Evolutionary conservation across 2,888 invertebrate genomes (phyloP), one percentile per base, ranked within the genome.

Genomic region (Girardia tigrina): DNA sequence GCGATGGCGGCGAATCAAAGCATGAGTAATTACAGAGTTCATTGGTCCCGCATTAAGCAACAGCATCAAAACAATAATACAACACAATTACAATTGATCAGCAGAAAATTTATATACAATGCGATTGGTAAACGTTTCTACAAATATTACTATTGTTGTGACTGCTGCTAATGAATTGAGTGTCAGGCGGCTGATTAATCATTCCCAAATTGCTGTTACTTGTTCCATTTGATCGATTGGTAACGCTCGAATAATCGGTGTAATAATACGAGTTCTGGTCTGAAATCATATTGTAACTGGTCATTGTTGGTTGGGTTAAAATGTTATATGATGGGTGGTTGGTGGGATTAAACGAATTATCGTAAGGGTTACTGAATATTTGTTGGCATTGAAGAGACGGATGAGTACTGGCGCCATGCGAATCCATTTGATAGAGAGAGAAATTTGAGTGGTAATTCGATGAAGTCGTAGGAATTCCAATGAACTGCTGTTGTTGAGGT

Each of bases 51-150:
- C 23, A 23, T n/a, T 20, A 56, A 56, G 23, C n/a, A n/a, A n/a
- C n/a, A n/a, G n/a, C n/a, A n/a, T n/a, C n/a, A n/a, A n/a, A n/a
- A n/a, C n/a, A n/a, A n/a, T n/a, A n/a, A n/a, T n/a, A n/a, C n/a
- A n/a, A n/a, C n/a, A n/a, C n/a, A n/a, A n/a, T n/a, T n/a, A n/a
- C n/a, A n/a, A n/a, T n/a, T n/a, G n/a, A n/a, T n/a, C n/a, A n/a
- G n/a, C n/a, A n/a, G n/a, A n/a, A n/a, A n/a, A n/a, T 12, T 56
- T 56, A 56, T 8, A 56, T 56, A 56, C 56, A 56, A 56, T 56
- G 56, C n/a, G 56, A 56, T 56, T 56, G 56, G n/a, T 56, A 56
- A 56, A 16, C 56, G n/a, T 56, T 56, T 56, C 56, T 56, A 56
- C 56, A n/a, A 23, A 56, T 56, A 56, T 56, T 56, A 2, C 20